These are phyloP conservation scores for Stichopus chloronotus DNA, from an alignment of 35 echinoderm and acorn worm genomes.

Conservation along the genomic window DNA sequence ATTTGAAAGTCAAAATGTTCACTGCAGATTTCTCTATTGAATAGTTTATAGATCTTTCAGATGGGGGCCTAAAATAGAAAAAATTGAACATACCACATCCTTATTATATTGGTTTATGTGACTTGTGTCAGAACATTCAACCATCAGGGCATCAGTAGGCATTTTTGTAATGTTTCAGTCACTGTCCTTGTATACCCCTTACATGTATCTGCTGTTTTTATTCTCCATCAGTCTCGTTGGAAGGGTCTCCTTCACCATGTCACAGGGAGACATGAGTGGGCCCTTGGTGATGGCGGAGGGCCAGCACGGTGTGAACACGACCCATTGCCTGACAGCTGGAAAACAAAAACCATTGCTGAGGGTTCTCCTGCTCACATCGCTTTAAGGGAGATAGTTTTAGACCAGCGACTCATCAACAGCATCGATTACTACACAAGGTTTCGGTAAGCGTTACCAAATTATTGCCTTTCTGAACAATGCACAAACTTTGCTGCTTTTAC, in stretches of 20 bases:
- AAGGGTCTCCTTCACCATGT: conserved; percentile 6
- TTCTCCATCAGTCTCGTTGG: background rate
- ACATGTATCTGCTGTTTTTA: background rate
- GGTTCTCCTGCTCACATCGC: background rate
- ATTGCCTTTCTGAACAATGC: background rate
- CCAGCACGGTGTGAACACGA: background rate
- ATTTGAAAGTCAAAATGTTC: background rate
- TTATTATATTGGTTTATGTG: background rate
- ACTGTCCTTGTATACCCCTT: no score
- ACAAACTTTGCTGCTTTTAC: background rate
- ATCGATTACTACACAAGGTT: background rate
- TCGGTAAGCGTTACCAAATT: background rate
- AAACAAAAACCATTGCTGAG: background rate
- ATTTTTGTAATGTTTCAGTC: no score
- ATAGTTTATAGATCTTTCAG: background rate
- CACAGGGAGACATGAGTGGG: background rate
- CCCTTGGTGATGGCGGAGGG: conserved; percentile 14
- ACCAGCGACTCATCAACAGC: background rate
- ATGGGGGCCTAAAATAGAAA: background rate
- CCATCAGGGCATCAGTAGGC: no score
- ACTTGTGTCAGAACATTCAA: background rate
- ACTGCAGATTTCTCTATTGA: background rate
- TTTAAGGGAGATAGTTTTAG: background rate
- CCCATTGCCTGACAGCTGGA: background rate
- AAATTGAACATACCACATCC: background rate